A percentile compares a stretch with the other conserved stretches of the same genome.
Conservation (phyloP, 2,888 invertebrate genomes). For the Hypsopygia costalis region DNA sequence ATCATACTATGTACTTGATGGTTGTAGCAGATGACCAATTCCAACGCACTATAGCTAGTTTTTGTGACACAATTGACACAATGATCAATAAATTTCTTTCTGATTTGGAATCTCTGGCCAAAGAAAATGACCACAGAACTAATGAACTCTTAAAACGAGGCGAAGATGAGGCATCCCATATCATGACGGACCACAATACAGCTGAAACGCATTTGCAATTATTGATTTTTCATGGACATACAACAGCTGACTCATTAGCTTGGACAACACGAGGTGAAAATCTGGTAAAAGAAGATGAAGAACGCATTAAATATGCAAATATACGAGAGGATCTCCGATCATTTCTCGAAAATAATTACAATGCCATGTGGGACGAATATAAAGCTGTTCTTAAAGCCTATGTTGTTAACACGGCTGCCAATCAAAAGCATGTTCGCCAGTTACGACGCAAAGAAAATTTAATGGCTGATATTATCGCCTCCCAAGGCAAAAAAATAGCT, state of each 20-base stretch:
- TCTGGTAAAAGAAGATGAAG: conserved; percentile 67
- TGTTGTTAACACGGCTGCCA: conserved; percentile 55
- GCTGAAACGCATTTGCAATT: conserved; percentile 68
- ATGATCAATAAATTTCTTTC: conserved; percentile 74
- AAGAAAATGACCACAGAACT: conserved; percentile 47
- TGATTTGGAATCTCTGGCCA: conserved; percentile 52
- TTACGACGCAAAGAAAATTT: conserved; percentile 60
- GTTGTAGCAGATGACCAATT: conserved; percentile 83
- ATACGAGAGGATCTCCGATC: conserved; percentile 59
- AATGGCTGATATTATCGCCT: conserved; percentile 68
- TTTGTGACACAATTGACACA: conserved; percentile 81
- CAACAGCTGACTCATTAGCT: conserved; percentile 48
- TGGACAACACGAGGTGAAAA: conserved; percentile 67
- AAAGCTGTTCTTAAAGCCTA: conserved; percentile 60
- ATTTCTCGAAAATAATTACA: conserved; percentile 56
- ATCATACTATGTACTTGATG: conserved; percentile 76
- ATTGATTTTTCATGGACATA: conserved; percentile 52
- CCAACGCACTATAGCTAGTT: conserved; percentile 81
- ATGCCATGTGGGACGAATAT: conserved; percentile 60
- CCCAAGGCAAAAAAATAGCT: conserved; percentile 64
- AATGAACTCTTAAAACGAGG: conserved; percentile 39
- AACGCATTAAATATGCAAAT: conserved; percentile 45
- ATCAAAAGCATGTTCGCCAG: conserved; percentile 62
- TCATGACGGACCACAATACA: conserved; percentile 46
- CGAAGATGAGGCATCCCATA: conserved; percentile 36